Evolutionary conservation across 2,888 invertebrate species (phyloP).

Genomic region (Synanthedon andrenaeformis): DNA sequence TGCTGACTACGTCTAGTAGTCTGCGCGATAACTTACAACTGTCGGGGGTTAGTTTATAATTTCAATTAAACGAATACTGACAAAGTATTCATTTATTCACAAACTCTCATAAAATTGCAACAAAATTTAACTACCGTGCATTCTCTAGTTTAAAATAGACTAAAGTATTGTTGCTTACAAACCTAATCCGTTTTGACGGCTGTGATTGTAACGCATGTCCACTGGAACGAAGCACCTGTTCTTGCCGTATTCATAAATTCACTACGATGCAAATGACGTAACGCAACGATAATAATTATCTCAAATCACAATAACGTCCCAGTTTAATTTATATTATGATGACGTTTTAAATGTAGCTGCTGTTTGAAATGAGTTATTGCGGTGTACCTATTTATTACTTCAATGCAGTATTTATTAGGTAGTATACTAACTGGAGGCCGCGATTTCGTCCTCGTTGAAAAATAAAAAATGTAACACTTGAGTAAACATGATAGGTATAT

Average conservation of each 20-base stretch:
- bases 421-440: too few relatives aligned
- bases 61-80: too few relatives aligned
- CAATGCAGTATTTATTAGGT: not conserved
- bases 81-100: too few relatives aligned
- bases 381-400: not conserved
- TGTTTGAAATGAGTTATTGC: too few relatives aligned
- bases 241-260: constrained; percentile 38
- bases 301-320: constrained; percentile 6
- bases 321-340: constrained; percentile 1
- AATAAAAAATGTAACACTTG: too few relatives aligned
- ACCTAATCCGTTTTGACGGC: constrained; percentile 24
- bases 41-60: too few relatives aligned
- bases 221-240: constrained; percentile 41
- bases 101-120: not conserved
- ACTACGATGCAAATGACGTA: constrained; percentile 18
- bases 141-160: constrained; percentile 29
- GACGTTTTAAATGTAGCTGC: not conserved
- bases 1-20: too few relatives aligned
- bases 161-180: constrained; percentile 23
- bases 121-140: not conserved
- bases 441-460: too few relatives aligned
- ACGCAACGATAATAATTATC: constrained; percentile 20
- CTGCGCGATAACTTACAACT: too few relatives aligned
- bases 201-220: constrained; percentile 36
- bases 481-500: too few relatives aligned